Evolutionary conservation across 2,797 vertebrate species (phyloP).

Genomic region (Diplodus puntazzo): DNA sequence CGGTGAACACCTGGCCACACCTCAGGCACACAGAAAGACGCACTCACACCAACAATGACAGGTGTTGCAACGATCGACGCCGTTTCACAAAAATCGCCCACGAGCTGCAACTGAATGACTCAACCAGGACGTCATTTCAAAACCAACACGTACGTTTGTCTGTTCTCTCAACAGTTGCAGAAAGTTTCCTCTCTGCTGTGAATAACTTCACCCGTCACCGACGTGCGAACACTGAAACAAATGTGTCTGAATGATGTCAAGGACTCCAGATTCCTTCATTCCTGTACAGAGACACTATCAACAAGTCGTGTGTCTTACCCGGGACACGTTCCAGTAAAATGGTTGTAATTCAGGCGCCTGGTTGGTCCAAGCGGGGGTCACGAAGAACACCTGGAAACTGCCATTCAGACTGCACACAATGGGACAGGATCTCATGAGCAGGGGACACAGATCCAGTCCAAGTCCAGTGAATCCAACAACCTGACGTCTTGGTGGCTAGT

Average conservation of each 20-base stretch:
- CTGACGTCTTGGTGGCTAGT: too few relatives aligned
- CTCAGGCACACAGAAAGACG: neutral
- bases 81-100: slow-evolving; percentile 29
- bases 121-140: slow-evolving; percentile 28
- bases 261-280: neutral
- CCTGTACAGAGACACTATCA: too few relatives aligned
- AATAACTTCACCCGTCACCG: neutral
- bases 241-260: neutral
- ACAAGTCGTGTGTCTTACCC: slow-evolving; percentile 12
- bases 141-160: neutral
- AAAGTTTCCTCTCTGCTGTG: neutral
- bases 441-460: neutral
- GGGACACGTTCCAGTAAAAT: slow-evolving; percentile 34
- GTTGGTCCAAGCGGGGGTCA: slow-evolving; percentile 9
- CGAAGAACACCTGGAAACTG: slow-evolving; percentile 35
- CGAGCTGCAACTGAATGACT: slow-evolving; percentile 27
- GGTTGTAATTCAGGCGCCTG: slow-evolving; percentile 10
- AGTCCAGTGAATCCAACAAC: neutral
- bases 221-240: neutral
- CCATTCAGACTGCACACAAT: slow-evolving; percentile 26
- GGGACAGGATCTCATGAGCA: neutral
- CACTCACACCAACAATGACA: neutral
- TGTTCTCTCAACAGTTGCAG: neutral
- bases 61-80: slow-evolving; percentile 35
- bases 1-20: slow-evolving; percentile 4